Evolutionary conservation across 2,888 invertebrate species (phyloP), one percentile per base, ranked within the genome.

Genomic region (Oscheius onirici): DNA sequence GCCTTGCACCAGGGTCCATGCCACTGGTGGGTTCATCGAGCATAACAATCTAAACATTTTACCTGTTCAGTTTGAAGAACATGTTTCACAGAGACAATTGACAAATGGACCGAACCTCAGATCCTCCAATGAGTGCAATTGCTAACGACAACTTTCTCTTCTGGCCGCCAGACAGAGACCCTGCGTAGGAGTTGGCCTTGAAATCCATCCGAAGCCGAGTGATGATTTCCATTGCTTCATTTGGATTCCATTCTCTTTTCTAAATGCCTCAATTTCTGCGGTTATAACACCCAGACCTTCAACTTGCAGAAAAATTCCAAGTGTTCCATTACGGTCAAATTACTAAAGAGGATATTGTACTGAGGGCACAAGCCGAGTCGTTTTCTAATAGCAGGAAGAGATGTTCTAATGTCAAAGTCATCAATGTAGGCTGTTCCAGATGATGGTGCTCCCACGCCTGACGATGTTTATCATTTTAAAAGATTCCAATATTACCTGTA

Each of bases 301-400:
- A 80, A 51, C 80, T 92, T 91, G 54, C 92, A 92, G 86, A 93
- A 95, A 89, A 95, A 94, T 72, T 92, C 91, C 40, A 95, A 89
- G 87, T 95, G 94, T 88, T 95, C 94, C 24, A 90, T 90, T 1
- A 94, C 94, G 0, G 94, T 94, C 49, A 95, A 90, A 74, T 93
- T 92, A 77, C 92, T 92, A 87, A 94, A 94, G 0, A 95, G 90
- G 6, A 94, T 92, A 88, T 95, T 93, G 88, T 94, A 93, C 49
- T 93, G 89, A 0, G 96, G 95, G 88, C 96, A 97, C 65, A 95
- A 91, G 0, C 96, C 95, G 57, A 97, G 90, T 71, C 87, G 86
- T 70, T 81, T 82, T n/a, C 89, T 68, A 13, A 89, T 88, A 51
- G 79, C 79, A 40, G 83, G 81, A 26, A 89, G 87, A 60, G 88